Percentiles rank a stretch among this genome's conserved stretches.
Evolutionary conservation across 2,113 vertebrate species (phyloP).

Genomic region (Butorides virescens): DNA sequence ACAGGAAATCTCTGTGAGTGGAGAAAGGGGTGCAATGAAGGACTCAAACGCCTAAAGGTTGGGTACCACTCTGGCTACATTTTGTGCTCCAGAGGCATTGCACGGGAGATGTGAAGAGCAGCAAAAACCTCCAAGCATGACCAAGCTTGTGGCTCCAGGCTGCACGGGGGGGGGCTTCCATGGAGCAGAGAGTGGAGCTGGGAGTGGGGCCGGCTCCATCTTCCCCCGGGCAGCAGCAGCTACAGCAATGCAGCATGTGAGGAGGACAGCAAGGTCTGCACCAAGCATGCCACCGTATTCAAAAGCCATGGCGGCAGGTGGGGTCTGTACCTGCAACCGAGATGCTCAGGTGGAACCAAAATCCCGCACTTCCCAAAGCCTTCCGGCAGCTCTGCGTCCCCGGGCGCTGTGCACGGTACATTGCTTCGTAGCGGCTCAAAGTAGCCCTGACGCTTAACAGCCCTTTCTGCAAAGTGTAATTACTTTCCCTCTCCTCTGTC

Average conservation of each 20-base stretch:
- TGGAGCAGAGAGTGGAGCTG: neutral
- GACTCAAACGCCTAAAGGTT: neutral
- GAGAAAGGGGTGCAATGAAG: neutral
- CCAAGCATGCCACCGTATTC: neutral
- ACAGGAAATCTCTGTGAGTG: neutral
- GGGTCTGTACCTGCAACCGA: neutral
- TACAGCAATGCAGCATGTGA: neutral
- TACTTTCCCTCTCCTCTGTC: neutral
- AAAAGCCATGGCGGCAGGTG: fast-evolving
- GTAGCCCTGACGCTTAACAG: neutral
- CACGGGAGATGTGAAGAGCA: neutral
- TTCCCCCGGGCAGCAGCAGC: neutral
- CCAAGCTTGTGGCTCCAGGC: neutral
- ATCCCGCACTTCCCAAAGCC: neutral
- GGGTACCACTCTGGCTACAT: neutral
- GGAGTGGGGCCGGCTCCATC: fast-evolving
- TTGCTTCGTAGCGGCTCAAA: neutral
- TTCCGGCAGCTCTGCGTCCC: fast-evolving
- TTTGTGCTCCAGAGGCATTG: neutral
- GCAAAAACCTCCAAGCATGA: neutral
- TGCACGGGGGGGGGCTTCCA: fast-evolving
- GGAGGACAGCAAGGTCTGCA: neutral
- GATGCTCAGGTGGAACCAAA: neutral
- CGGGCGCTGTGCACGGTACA: fast-evolving
- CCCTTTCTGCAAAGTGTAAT: neutral